Conservation (phyloP, 2,888 invertebrate genomes). For the Andrena bucephala region DNA sequence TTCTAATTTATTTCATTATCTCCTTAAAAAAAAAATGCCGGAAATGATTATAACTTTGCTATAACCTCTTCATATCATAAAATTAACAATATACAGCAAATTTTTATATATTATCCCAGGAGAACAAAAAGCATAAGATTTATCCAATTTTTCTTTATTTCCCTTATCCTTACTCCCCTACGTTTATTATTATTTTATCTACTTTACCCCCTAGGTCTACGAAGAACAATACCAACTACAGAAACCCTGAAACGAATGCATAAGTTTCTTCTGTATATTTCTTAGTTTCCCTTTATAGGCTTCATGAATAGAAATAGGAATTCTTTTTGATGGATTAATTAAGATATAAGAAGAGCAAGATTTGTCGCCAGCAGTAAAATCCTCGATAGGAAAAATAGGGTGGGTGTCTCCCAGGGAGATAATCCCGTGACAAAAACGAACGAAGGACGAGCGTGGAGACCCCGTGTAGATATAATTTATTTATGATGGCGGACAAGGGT, state of each 20-base stretch:
- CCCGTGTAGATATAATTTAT: constrained; percentile 64
- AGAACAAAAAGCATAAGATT: background rate
- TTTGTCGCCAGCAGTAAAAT: constrained; percentile 32
- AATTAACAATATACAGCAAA: too few species aligned
- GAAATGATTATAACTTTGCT: too few species aligned
- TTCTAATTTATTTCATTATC: too few species aligned
- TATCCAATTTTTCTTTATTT: background rate
- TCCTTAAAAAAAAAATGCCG: too few species aligned
- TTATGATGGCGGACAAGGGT: constrained; percentile 52
- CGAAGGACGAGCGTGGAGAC: constrained; percentile 21
- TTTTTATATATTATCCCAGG: too few species aligned
- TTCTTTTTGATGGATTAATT: constrained; percentile 46
- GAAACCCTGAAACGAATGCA: background rate
- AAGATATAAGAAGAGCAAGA: constrained; percentile 32
- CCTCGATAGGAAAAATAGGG: constrained; percentile 37
- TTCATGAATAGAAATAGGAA: constrained; percentile 14
- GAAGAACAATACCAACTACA: background rate
- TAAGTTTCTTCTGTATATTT: background rate
- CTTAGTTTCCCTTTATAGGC: background rate
- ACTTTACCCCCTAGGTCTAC: background rate
- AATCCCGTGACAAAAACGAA: constrained; percentile 43
- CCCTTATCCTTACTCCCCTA: background rate
- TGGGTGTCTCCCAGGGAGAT: constrained; percentile 32
- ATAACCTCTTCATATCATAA: too few species aligned
- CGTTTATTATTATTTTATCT: background rate